phyloP scores from a whole-genome alignment of 2,113 vertebrate species.

The Rhombomys opimus region DNA sequence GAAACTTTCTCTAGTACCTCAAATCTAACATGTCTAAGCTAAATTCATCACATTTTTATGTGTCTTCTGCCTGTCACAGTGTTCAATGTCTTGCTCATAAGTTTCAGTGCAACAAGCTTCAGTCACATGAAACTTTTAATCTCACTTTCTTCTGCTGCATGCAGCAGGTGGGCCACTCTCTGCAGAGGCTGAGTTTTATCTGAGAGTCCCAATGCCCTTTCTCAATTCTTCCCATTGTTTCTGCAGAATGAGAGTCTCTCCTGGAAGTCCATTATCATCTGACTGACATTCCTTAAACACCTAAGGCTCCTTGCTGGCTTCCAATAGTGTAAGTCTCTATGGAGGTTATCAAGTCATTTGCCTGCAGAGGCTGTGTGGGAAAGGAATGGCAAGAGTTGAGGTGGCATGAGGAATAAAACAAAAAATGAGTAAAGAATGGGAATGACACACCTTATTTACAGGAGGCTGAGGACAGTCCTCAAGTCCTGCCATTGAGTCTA shows the following conservation, averaged over 20 bases:
- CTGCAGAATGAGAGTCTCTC: neutral
- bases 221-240: neutral
- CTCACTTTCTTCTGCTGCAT: neutral
- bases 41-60: neutral
- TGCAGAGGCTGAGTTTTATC: neutral
- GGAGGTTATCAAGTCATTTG: neutral
- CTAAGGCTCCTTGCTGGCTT: neutral
- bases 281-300: neutral
- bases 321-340: neutral
- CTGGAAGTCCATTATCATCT: neutral
- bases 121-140: neutral
- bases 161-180: neutral
- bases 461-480: neutral
- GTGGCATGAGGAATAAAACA: neutral
- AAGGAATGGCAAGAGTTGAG: neutral
- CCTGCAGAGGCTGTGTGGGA: neutral
- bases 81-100: neutral
- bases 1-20: slow-evolving; percentile 11
- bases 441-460: neutral
- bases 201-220: neutral
- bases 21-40: neutral
- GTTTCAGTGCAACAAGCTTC: neutral
- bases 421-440: neutral
- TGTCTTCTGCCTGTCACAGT: neutral
- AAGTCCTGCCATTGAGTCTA: neutral